These are phyloP conservation scores for Apistogramma diplotaenia DNA, from an alignment of 2,113 vertebrate species.

Conservation along the genomic window DNA sequence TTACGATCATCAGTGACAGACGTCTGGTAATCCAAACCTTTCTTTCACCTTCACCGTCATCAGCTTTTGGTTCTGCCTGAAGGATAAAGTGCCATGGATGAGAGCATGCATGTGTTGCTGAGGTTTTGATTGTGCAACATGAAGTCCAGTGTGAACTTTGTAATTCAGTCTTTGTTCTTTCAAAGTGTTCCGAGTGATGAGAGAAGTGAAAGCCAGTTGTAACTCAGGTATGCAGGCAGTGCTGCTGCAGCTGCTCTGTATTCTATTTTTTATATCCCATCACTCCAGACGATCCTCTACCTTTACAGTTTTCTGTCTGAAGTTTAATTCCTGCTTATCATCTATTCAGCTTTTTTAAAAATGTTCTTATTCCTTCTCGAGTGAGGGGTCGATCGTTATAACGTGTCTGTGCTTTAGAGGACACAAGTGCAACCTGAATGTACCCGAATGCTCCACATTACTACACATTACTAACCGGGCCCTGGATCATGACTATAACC, in stretches of 20 bases:
- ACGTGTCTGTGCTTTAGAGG: neutral
- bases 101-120: neutral
- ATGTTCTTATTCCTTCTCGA: neutral
- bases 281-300: conserved; percentile 1
- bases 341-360: neutral
- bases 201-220: conserved; percentile 26
- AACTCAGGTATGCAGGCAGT: conserved; percentile 65
- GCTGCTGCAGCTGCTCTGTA: conserved; percentile 29
- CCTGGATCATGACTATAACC: neutral
- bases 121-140: neutral
- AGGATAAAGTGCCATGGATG: conserved; percentile 58
- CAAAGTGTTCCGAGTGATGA: conserved; percentile 6
- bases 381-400: neutral
- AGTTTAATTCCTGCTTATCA: neutral
- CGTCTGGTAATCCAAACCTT: neutral
- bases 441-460: conserved; percentile 28
- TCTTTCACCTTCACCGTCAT: neutral
- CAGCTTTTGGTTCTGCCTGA: conserved; percentile 30
- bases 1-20: neutral
- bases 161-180: neutral
- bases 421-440: conserved; percentile 33
- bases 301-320: conserved; percentile 4
- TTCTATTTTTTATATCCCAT: conserved; percentile 40
- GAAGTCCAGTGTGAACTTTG: neutral
- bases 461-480: neutral